Base-by-base conservation (phyloP, 2,888 invertebrate genomes). In the Charanyca ferruginea region DNA sequence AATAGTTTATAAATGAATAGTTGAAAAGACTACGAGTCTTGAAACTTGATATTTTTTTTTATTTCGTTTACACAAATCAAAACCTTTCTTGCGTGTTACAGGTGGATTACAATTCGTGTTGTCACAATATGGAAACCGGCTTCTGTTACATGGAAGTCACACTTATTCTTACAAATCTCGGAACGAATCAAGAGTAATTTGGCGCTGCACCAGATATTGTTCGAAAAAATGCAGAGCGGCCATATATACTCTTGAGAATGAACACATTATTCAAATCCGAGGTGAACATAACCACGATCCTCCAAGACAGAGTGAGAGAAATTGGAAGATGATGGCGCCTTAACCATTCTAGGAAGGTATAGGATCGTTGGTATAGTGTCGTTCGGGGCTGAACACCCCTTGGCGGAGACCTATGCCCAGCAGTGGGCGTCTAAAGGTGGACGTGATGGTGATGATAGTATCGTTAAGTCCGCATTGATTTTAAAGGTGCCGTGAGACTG, bases 221-320 rank as follows among this genome's bases (percentile, higher is more conserved):
- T 38, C 38, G 16, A 38, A 38, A 16, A 38, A 38, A 38, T 38
- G 38, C 38, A 16, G 38, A 16, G 38, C 16, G 0, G 5, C 38
- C 13, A 38, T 38, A 38, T 38, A 38, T 13, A 38, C 38, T 38
- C 16, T 38, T 16, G 38, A 38, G 16, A 16, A 38, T 16, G 38
- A 38, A 16, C 16, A 16, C 38, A 16, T 38, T 38, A 38, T 38
- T 16, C 13, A 38, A 16, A 16, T 38, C 5, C 38, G 38, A 38
- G 38, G 38, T 13, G 60, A 60, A 58, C 41, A 60, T 22, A 60
- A 13, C 13, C 60, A 60, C 9, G 60, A 59, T 28, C 60, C 60
- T 16, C 60, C 60, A 0, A 41, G 41, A 13, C 41, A 60, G n/a
- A 59, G 41, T 22, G 60, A 60, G 60, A 59, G 60, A 3, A 59